These are phyloP conservation scores for Chrysomela aeneicollis DNA, from an alignment of 2,888 invertebrate species.

Conservation along the genomic window DNA sequence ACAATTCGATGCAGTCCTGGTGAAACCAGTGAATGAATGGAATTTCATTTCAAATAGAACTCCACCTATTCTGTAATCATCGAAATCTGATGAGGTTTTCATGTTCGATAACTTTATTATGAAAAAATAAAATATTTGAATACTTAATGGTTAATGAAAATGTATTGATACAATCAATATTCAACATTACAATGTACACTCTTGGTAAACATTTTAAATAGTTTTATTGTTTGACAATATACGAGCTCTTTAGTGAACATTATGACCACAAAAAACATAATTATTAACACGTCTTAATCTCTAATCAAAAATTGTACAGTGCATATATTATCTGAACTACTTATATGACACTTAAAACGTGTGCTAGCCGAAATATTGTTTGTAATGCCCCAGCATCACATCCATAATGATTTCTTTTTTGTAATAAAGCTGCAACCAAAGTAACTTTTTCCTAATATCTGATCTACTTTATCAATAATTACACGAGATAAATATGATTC, in stretches of 20 bases:
- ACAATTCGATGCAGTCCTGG: too few species aligned
- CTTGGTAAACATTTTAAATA: slow-evolving; percentile 35
- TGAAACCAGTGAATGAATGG: too few species aligned
- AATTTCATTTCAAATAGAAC: too few species aligned
- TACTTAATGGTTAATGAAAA: slow-evolving; percentile 20
- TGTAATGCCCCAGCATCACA: too few species aligned
- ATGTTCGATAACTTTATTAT: too few species aligned
- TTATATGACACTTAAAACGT: slow-evolving; percentile 19
- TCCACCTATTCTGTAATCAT: too few species aligned
- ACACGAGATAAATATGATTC: slow-evolving; percentile 9
- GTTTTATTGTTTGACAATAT: slow-evolving; percentile 30
- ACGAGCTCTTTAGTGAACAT: slow-evolving; percentile 24
- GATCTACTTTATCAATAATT: background rate
- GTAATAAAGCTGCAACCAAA: background rate
- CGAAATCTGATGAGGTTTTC: too few species aligned
- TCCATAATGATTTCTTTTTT: background rate
- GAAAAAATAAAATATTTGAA: too few species aligned
- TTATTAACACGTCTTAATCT: slow-evolving; percentile 2
- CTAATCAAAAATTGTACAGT: too few species aligned
- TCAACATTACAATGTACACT: slow-evolving; percentile 41
- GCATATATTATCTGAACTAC: background rate
- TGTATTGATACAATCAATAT: slow-evolving; percentile 25
- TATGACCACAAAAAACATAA: slow-evolving; percentile 18
- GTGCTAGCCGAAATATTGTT: too few species aligned
- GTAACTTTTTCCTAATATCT: background rate